phyloP scores from a whole-genome alignment of 2,113 vertebrate genomes.

The Petaurus breviceps region DNA sequence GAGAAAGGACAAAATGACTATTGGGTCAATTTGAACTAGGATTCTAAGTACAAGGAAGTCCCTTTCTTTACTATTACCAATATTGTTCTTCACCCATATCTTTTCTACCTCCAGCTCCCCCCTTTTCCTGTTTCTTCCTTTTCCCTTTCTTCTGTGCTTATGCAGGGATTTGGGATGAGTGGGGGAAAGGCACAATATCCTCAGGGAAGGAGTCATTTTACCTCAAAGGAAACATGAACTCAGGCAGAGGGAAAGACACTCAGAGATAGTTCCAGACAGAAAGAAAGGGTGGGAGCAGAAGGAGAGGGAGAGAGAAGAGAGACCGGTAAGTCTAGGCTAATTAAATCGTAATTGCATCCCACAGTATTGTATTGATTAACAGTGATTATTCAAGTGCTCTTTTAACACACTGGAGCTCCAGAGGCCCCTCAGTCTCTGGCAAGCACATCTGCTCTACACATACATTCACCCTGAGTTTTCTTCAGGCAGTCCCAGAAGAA shows the following conservation, averaged over 20 bases:
- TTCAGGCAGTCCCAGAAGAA: not conserved
- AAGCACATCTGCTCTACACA: conserved; percentile 27
- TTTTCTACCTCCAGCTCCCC: not conserved
- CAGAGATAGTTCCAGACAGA: conserved; percentile 18
- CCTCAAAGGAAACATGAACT: conserved; percentile 35
- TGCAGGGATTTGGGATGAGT: not conserved
- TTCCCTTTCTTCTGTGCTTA: not conserved
- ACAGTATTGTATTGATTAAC: conserved; percentile 69
- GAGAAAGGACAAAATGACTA: conserved; percentile 11
- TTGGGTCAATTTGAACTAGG: not conserved
- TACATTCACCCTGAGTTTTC: conserved; percentile 15
- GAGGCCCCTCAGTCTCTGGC: conserved; percentile 30
- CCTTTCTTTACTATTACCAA: not conserved
- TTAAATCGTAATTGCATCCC: conserved; percentile 68
- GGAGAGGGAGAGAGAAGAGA: not conserved
- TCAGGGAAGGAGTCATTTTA: not conserved
- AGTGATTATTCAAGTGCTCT: conserved; percentile 77
- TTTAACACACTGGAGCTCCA: conserved; percentile 46
- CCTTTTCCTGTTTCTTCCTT: not conserved
- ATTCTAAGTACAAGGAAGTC: not conserved
- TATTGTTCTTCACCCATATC: not conserved
- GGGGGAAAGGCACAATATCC: not conserved
- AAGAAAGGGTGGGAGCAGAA: not conserved
- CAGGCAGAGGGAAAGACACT: conserved; percentile 5
- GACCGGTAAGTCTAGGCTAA: conserved; percentile 51